Evolutionary conservation across 2,888 invertebrate genomes (phyloP).

Genomic region (Dorcus parallelipipedus): DNA sequence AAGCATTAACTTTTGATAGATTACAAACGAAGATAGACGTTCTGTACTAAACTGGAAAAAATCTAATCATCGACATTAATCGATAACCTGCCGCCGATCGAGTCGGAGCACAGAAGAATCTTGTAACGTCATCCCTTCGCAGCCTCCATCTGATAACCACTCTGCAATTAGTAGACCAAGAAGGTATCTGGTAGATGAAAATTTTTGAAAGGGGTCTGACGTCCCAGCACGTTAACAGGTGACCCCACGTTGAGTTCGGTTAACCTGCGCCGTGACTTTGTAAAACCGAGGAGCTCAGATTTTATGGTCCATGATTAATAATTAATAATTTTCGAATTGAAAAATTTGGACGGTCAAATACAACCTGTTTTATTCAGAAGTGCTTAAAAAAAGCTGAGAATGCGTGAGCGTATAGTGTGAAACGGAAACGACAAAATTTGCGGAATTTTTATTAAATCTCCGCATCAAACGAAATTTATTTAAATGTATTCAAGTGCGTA

Average conservation of each 20-base stretch:
- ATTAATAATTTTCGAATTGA: not conserved
- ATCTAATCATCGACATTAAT: not conserved
- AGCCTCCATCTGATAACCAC: not conserved
- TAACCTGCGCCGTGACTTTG: conserved; percentile 13
- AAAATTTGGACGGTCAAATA: too few species aligned
- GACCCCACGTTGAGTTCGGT: conserved; percentile 20
- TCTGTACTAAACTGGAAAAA: too few species aligned
- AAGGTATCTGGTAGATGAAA: conserved; percentile 13
- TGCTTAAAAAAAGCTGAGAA: too few species aligned
- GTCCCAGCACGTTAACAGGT: conserved; percentile 18
- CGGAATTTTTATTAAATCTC: too few species aligned
- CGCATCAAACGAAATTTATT: too few species aligned
- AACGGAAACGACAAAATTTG: too few species aligned
- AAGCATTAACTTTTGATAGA: too few species aligned
- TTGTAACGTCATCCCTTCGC: not conserved
- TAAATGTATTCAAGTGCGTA: too few species aligned
- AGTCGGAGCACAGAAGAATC: not conserved
- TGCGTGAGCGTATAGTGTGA: too few species aligned
- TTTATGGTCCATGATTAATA: not conserved
- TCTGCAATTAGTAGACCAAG: conserved; percentile 3
- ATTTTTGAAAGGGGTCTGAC: conserved; percentile 21
- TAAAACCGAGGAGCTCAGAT: not conserved
- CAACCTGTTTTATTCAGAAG: too few species aligned
- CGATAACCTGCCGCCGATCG: not conserved
- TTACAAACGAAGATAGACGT: too few species aligned